phyloP scores from a whole-genome alignment of 2,888 invertebrate genomes.

The Melinaea marsaeus region DNA sequence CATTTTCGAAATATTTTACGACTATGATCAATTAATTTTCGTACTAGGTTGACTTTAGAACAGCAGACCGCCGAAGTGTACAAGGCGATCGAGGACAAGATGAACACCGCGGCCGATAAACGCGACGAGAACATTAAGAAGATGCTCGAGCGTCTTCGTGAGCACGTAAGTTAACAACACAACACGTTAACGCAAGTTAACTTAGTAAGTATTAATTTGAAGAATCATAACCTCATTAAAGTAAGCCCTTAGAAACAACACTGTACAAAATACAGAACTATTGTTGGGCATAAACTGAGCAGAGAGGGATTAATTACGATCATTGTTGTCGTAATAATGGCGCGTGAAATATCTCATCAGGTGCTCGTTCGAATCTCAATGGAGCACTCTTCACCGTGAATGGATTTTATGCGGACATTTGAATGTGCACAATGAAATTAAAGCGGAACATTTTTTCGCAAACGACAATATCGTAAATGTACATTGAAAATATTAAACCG shows the following conservation, averaged over 20 bases:
- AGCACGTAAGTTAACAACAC: slow-evolving; percentile 85
- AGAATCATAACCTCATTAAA: slow-evolving; percentile 2
- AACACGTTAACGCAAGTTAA: neutral
- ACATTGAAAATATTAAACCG: neutral
- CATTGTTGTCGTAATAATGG: slow-evolving; percentile 3
- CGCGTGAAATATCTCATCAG: slow-evolving; percentile 3
- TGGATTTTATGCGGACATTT: slow-evolving; percentile 1
- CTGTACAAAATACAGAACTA: no score
- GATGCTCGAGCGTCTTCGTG: slow-evolving; percentile 92
- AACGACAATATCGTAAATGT: neutral
- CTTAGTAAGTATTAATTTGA: neutral
- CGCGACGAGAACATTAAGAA: slow-evolving; percentile 94
- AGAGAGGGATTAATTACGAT: slow-evolving; percentile 2
- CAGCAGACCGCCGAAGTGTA: slow-evolving; percentile 92
- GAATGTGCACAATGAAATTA: neutral
- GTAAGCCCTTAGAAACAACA: neutral
- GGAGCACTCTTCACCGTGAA: neutral
- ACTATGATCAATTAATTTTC: neutral
- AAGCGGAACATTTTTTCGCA: neutral
- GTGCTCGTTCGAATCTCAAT: slow-evolving; percentile 1
- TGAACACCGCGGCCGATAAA: slow-evolving; percentile 91
- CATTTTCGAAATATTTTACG: no score
- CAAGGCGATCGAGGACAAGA: slow-evolving; percentile 90
- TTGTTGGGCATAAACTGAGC: neutral
- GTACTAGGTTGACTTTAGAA: slow-evolving; percentile 83